phyloP scores from a whole-genome alignment of 2,113 vertebrate genomes.

The Muscicapa adusta region DNA sequence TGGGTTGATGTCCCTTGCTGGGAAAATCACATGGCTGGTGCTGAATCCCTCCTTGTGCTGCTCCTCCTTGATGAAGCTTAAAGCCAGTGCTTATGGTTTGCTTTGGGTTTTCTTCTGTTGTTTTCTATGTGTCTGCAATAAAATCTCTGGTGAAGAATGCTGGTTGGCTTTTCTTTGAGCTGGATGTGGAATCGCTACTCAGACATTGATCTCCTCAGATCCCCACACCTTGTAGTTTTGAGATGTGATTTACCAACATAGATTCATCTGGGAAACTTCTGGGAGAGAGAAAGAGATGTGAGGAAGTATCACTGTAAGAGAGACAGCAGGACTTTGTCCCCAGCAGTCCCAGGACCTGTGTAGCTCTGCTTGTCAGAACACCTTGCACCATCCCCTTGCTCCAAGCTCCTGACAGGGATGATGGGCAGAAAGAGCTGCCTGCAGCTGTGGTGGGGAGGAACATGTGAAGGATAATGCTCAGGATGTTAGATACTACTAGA shows the following conservation, averaged over 20 bases:
- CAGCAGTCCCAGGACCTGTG: background rate
- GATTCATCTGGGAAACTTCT: background rate
- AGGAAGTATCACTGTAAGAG: background rate
- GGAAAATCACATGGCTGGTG: background rate
- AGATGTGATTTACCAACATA: background rate
- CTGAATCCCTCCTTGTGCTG: rapidly evolving
- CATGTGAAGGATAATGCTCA: rapidly evolving
- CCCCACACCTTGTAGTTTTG: background rate
- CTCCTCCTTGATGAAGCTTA: background rate
- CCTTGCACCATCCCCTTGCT: rapidly evolving
- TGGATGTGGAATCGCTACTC: background rate
- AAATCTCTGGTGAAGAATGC: background rate
- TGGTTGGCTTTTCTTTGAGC: background rate
- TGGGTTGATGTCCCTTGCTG: background rate
- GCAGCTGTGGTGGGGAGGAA: background rate
- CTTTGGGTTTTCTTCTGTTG: background rate
- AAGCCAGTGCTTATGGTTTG: background rate
- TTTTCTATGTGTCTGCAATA: background rate
- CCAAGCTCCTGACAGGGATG: background rate
- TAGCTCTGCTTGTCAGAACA: background rate
- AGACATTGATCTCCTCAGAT: background rate
- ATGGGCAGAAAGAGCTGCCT: background rate
- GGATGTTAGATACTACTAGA: background rate
- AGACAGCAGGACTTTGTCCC: background rate
- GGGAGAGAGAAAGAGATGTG: background rate